phyloP scores from a whole-genome alignment of 2,113 vertebrate species.

The Malurus alboscapulatus region DNA sequence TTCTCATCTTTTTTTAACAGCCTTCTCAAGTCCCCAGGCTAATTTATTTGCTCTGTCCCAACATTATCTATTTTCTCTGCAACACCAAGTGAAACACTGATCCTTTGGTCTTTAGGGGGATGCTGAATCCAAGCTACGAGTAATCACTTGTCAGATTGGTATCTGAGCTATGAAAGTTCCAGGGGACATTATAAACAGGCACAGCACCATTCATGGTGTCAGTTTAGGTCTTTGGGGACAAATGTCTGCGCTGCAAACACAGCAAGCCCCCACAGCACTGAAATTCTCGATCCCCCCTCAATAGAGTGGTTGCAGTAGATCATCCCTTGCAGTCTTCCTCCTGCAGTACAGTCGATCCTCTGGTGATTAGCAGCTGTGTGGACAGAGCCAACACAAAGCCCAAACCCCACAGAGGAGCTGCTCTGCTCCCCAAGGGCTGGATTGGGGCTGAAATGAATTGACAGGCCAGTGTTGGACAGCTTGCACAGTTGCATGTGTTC shows the following conservation, averaged over 20 bases:
- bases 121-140: neutral
- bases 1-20: neutral
- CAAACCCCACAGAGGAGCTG: neutral
- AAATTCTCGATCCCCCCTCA: neutral
- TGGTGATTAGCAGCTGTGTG: neutral
- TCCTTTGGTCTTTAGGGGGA: neutral
- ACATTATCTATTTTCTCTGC: neutral
- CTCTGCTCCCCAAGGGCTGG: neutral
- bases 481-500: neutral
- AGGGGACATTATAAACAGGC: neutral
- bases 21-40: neutral
- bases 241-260: neutral
- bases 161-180: neutral
- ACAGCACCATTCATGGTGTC: neutral
- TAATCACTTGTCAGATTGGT: neutral
- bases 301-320: neutral
- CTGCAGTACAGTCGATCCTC: neutral
- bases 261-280: neutral
- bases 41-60: neutral
- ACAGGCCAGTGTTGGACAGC: neutral
- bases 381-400: neutral
- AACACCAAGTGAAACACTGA: neutral
- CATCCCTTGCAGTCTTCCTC: neutral
- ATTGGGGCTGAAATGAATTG: neutral
- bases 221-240: neutral